Base-by-base conservation (phyloP, 2,113 vertebrate species). In the Elephantulus edwardii region DNA sequence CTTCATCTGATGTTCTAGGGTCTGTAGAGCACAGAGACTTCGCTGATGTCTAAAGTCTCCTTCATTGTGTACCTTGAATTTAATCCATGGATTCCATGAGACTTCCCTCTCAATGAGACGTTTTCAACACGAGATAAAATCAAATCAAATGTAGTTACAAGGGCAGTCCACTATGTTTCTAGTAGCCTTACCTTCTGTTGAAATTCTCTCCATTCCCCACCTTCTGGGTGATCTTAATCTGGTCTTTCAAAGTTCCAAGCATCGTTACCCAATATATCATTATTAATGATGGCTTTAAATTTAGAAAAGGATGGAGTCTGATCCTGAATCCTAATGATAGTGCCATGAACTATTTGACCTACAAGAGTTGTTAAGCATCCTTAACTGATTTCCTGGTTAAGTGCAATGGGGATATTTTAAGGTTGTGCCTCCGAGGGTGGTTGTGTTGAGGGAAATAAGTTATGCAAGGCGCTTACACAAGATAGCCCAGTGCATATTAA, bases 1-100 rank as follows among this genome's bases (percentile, higher is more conserved):
- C 1, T 6, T 22, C 1, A 3, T 26, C 10, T 1, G 38, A 12
- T 5, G 0, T 9, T 38, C 52, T 58, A 6, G 77, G 0, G 2
- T 46, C 0, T 8, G 10, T 13, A 22, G 19, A 33, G 48, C 8
- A 14, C 2, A 12, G 48, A 30, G 1, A 26, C 24, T 26, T 52
- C 1, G 19, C 26, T 38, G 19, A 17, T 28, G 68, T 33, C 40
- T 46, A 46, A 70, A 58, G 30, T 0, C 52, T 56, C 44, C 48
- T 79, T 14, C 10, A 48, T 28, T 8, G 33, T 20, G n/a, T 44
- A n/a, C 50, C 50, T 66, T 24, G 33, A 14, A 40, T 35, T 48
- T 24, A 44, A 52, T 28, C 79, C 74, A 24, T 2, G 7, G 4
- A 22, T 44, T 89, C 28, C 35, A 19, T 11, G 72, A 79, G 38